These are phyloP conservation scores for Entomobrya proxima DNA, from an alignment of 2,888 invertebrate species.

Conservation along the genomic window DNA sequence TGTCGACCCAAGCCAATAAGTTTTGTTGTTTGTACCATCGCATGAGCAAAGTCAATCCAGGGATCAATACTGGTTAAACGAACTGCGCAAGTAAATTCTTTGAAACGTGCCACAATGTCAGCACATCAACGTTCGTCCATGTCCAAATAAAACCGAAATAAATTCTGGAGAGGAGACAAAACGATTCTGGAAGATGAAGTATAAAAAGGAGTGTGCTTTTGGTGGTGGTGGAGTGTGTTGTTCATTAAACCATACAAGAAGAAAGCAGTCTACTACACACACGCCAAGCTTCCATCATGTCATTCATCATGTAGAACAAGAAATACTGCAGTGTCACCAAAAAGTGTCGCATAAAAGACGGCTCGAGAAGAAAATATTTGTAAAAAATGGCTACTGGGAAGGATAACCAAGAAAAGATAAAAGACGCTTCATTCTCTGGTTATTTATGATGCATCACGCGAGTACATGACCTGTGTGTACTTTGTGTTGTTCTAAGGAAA, in stretches of 20 bases:
- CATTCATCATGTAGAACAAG: slow-evolving; percentile 56
- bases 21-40: slow-evolving; percentile 4
- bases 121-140: slow-evolving; percentile 44
- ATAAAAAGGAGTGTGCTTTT: slow-evolving; percentile 8
- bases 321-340: slow-evolving; percentile 51
- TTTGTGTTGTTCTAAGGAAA: background rate
- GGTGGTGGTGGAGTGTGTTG: slow-evolving; percentile 42
- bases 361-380: background rate
- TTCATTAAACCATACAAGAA: too few relatives aligned
- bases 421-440: slow-evolving; percentile 5
- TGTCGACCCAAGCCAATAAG: background rate
- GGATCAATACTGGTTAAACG: slow-evolving; percentile 25
- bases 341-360: slow-evolving; percentile 58
- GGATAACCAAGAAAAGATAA: slow-evolving; percentile 29
- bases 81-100: slow-evolving; percentile 29
- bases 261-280: slow-evolving; percentile 21
- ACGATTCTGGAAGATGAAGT: background rate
- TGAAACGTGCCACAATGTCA: slow-evolving; percentile 48
- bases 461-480: background rate
- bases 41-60: background rate
- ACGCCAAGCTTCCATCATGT: slow-evolving; percentile 38
- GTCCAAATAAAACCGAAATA: slow-evolving; percentile 58
- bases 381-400: background rate
- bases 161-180: background rate
- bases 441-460: slow-evolving; percentile 61